Conservation (phyloP, 2,888 invertebrate genomes). For the Epinotia bilunana region DNA sequence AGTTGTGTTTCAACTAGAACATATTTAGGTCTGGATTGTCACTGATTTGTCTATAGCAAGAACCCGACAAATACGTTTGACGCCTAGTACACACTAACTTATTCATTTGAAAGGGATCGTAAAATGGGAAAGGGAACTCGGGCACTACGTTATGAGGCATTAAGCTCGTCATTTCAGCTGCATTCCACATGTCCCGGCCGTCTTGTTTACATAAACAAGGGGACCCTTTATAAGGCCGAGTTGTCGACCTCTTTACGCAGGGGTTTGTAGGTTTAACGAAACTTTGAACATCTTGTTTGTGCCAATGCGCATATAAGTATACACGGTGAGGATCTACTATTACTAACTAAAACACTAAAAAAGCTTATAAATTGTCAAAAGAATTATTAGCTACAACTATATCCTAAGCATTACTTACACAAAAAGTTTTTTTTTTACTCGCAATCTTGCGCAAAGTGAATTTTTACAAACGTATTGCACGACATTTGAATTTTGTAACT, state of each 20-base stretch:
- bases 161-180: slow-evolving; percentile 44
- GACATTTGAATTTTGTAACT: too few species aligned
- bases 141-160: slow-evolving; percentile 42
- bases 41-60: too few species aligned
- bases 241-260: slow-evolving; percentile 31
- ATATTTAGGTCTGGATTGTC: too few species aligned
- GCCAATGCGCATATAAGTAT: background rate
- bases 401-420: too few species aligned
- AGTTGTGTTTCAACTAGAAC: too few species aligned
- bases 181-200: slow-evolving; percentile 40
- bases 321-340: background rate
- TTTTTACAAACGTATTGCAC: too few species aligned
- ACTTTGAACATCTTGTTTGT: slow-evolving; percentile 15
- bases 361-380: too few species aligned
- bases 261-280: slow-evolving; percentile 11
- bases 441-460: too few species aligned
- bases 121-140: slow-evolving; percentile 25
- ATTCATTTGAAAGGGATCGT: slow-evolving; percentile 36
- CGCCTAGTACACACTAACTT: slow-evolving; percentile 17
- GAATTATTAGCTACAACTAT: too few species aligned
- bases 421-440: too few species aligned
- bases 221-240: slow-evolving; percentile 36
- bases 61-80: too few species aligned
- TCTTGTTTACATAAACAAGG: slow-evolving; percentile 44
- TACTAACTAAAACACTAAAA: too few species aligned